phyloP scores from a whole-genome alignment of 2,797 vertebrate genomes.

The Hipposideros larvatus region DNA sequence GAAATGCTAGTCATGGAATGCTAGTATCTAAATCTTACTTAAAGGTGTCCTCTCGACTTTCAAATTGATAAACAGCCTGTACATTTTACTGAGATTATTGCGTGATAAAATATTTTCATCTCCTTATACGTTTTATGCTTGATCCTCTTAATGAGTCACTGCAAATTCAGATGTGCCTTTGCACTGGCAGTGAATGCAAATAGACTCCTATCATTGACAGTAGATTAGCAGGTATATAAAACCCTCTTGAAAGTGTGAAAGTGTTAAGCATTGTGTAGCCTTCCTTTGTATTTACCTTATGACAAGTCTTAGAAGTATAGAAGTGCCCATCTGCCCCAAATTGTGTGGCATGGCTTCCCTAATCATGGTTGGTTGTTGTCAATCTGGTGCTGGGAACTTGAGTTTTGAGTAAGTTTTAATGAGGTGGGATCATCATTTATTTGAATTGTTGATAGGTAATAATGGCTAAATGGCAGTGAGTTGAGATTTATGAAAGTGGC shows the following conservation, averaged over 20 bases:
- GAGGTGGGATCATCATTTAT: background rate
- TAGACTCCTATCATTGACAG: background rate
- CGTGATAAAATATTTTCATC: background rate
- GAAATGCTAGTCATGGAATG: background rate
- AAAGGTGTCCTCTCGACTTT: background rate
- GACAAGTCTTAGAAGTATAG: background rate
- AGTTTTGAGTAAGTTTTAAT: constrained; percentile 3
- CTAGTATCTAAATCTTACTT: background rate
- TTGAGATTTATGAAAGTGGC: background rate
- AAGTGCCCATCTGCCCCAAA: rapidly evolving
- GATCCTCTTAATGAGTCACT: background rate
- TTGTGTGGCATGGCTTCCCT: background rate
- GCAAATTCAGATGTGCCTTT: background rate
- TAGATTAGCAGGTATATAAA: background rate
- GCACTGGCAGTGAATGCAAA: background rate
- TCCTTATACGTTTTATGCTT: constrained; percentile 22
- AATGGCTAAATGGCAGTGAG: background rate
- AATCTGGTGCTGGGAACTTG: background rate
- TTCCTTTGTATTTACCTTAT: background rate
- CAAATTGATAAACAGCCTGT: background rate
- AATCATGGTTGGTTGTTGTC: background rate
- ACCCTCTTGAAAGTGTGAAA: background rate
- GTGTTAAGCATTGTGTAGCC: background rate
- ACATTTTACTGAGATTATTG: background rate
- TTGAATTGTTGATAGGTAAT: background rate